phyloP scores from a whole-genome alignment of 2,888 invertebrate species.

The Eupithecia dodoneata region DNA sequence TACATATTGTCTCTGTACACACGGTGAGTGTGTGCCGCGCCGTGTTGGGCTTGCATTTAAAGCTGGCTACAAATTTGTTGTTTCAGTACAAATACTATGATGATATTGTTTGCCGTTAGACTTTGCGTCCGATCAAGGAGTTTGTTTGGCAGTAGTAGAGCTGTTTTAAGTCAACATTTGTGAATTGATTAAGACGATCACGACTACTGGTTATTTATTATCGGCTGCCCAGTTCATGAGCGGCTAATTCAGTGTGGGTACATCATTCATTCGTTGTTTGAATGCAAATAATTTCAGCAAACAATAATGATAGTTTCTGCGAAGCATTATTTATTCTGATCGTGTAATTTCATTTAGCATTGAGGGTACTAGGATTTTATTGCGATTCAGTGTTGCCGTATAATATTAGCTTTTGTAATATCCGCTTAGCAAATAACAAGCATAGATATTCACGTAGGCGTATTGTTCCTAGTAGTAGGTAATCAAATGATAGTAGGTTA shows the following conservation, averaged over 20 bases:
- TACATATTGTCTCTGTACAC: constrained; percentile 83
- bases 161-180: constrained; percentile 70
- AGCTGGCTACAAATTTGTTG: constrained; percentile 84
- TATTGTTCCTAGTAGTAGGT: background rate
- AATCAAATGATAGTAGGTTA: background rate
- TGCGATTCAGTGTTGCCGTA: constrained; percentile 9
- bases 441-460: background rate
- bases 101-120: constrained; percentile 82
- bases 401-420: background rate
- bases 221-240: constrained; percentile 27
- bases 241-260: constrained; percentile 30
- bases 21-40: constrained; percentile 75
- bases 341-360: constrained; percentile 30
- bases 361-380: constrained; percentile 17
- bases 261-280: constrained; percentile 30
- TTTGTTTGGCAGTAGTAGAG: constrained; percentile 71
- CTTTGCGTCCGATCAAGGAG: constrained; percentile 81
- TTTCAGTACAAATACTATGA: constrained; percentile 82
- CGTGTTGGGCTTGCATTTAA: constrained; percentile 81
- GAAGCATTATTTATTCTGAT: constrained; percentile 27
- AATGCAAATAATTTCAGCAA: constrained; percentile 32
- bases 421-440: background rate
- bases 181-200: constrained; percentile 73
- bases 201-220: constrained; percentile 51
- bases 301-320: constrained; percentile 33